Evolutionary conservation across 1,140 invertebrate genomes (phyloP).

Genomic region (Eulimnadia texana): DNA sequence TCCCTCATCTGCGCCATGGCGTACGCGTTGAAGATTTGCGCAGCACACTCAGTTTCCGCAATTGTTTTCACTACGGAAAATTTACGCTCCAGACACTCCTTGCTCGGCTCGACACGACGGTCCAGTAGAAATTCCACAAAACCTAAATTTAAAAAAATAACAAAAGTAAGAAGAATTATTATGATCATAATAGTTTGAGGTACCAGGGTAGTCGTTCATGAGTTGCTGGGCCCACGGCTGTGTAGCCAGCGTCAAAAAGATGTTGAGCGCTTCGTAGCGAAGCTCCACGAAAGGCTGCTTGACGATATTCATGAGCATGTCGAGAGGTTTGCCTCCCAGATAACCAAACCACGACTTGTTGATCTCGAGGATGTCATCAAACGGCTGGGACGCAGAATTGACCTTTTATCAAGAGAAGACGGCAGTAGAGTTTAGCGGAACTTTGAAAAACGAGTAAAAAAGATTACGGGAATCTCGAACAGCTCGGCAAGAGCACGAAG

Average conservation of each 20-base stretch:
- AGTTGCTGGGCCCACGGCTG: not conserved
- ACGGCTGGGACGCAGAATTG: too few species aligned
- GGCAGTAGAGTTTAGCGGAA: too few species aligned
- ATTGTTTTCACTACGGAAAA: not conserved
- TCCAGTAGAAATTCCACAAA: constrained; percentile 9
- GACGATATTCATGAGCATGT: not conserved
- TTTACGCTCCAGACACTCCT: constrained; percentile 1
- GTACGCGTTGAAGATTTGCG: not conserved
- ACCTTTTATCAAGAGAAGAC: too few species aligned
- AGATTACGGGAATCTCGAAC: not conserved
- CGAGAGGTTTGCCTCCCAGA: not conserved
- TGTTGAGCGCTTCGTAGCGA: not conserved
- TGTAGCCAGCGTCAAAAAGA: not conserved
- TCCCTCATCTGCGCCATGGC: constrained; percentile 5
- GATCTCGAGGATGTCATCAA: not conserved
- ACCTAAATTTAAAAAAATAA: not conserved
- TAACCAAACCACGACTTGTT: not conserved
- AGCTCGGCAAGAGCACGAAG: constrained; percentile 1
- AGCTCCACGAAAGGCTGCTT: constrained; percentile 6
- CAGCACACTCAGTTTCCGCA: not conserved
- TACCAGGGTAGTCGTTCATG: constrained; percentile 9
- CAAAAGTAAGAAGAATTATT: too few species aligned
- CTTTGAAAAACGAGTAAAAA: too few species aligned
- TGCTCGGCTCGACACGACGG: constrained; percentile 1
- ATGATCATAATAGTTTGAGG: too few species aligned